Percentiles rank a stretch among this genome's conserved stretches.
phyloP scores from a whole-genome alignment of 2,888 invertebrate species.

The Mactromeris polynyma region DNA sequence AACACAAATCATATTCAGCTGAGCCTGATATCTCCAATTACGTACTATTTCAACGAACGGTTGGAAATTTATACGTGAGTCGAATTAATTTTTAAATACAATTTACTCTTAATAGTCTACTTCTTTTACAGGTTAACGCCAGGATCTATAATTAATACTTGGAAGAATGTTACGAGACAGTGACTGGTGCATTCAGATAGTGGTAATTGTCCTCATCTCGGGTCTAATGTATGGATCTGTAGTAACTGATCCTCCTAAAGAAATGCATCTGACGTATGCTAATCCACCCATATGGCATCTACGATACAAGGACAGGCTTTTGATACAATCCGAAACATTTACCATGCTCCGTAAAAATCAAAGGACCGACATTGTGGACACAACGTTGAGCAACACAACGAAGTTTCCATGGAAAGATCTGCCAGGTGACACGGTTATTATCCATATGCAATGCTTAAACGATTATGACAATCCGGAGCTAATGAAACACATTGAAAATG shows the following conservation, averaged over 20 bases:
- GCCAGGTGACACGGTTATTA: not conserved
- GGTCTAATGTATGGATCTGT: not conserved
- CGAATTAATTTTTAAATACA: too few species aligned
- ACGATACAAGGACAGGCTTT: not conserved
- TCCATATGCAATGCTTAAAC: not conserved
- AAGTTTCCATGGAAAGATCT: conserved; percentile 17
- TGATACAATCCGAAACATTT: not conserved
- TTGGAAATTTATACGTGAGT: too few species aligned
- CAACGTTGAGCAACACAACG: not conserved
- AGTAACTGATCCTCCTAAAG: not conserved
- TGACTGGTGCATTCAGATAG: not conserved
- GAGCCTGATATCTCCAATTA: too few species aligned
- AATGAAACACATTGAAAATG: conserved; percentile 19
- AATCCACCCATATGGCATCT: conserved; percentile 24
- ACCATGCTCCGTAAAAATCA: not conserved
- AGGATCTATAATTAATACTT: too few species aligned
- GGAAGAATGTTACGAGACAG: not conserved
- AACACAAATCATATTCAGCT: not conserved
- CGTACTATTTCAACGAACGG: too few species aligned
- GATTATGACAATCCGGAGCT: not conserved
- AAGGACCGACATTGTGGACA: not conserved
- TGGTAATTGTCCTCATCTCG: not conserved
- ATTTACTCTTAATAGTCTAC: not conserved
- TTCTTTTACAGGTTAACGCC: too few species aligned
- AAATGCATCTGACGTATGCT: not conserved